Conservation (phyloP, 2,113 vertebrate genomes). For the Alosa alosa region DNA sequence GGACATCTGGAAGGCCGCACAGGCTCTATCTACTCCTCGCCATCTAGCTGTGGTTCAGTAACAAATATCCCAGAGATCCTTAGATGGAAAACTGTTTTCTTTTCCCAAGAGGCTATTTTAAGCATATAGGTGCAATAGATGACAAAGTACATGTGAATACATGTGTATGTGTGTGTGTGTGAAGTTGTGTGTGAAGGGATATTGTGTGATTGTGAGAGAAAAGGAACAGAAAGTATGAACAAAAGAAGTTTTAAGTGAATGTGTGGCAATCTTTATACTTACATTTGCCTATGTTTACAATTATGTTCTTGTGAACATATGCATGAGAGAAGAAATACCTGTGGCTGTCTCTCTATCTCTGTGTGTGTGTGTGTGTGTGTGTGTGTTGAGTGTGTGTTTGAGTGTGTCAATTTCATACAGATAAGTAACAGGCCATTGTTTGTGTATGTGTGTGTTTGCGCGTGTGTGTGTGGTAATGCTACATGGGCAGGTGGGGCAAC, state of each 20-base stretch:
- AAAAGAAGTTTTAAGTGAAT: not conserved
- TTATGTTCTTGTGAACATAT: not conserved
- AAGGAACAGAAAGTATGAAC: not conserved
- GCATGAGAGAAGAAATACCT: not conserved
- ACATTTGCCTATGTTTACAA: slow-evolving; percentile 21
- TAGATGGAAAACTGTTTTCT: not conserved
- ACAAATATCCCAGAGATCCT: not conserved
- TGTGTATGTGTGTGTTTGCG: not conserved
- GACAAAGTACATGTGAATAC: not conserved
- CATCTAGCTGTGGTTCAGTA: not conserved
- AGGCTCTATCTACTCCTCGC: not conserved
- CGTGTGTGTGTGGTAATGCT: not conserved
- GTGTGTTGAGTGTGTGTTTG: not conserved
- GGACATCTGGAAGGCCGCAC: not conserved
- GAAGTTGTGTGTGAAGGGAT: not conserved
- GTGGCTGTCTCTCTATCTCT: not conserved
- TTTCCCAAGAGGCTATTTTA: not conserved
- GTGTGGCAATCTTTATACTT: not conserved
- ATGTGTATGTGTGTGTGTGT: not conserved
- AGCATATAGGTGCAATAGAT: too few relatives aligned
- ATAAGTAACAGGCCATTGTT: not conserved
- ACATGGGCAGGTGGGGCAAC: not conserved
- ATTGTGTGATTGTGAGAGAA: not conserved
- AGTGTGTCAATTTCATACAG: not conserved
- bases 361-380: slow-evolving; percentile 2